Evolutionary conservation across 2,888 invertebrate genomes (phyloP).

Genomic region (Allolobophora icterica): DNA sequence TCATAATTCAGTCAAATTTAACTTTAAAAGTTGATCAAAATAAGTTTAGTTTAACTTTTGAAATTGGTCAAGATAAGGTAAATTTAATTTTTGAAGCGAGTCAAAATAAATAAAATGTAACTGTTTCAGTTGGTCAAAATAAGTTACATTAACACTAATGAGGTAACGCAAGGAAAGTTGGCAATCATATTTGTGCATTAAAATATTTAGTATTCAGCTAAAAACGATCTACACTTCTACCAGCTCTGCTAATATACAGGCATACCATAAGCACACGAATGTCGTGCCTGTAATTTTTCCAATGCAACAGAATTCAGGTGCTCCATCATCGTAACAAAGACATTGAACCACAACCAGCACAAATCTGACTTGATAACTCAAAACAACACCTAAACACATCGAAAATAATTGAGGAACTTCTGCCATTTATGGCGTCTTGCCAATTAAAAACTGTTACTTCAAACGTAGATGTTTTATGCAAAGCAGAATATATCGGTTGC

Average conservation of each 20-base stretch:
- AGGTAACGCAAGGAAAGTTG: not conserved
- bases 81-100: slow-evolving; percentile 14
- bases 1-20: not conserved
- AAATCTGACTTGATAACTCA: slow-evolving; percentile 6
- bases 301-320: not conserved
- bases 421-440: not conserved
- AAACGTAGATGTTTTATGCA: slow-evolving; percentile 30
- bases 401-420: slow-evolving; percentile 14
- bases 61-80: not conserved
- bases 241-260: not conserved
- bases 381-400: not conserved
- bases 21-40: not conserved
- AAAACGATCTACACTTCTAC: not conserved
- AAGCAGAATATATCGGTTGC: slow-evolving; percentile 24
- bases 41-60: not conserved
- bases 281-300: not conserved
- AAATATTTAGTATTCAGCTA: not conserved
- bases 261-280: not conserved
- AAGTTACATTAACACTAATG: not conserved
- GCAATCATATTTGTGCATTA: not conserved
- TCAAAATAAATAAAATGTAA: not conserved
- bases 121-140: not conserved
- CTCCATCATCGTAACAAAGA: not conserved
- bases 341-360: not conserved
- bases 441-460: slow-evolving; percentile 14